Percentiles rank a stretch among this genome's conserved stretches.
phyloP scores from a whole-genome alignment of 2,113 vertebrate genomes.

The Lonchura striata region DNA sequence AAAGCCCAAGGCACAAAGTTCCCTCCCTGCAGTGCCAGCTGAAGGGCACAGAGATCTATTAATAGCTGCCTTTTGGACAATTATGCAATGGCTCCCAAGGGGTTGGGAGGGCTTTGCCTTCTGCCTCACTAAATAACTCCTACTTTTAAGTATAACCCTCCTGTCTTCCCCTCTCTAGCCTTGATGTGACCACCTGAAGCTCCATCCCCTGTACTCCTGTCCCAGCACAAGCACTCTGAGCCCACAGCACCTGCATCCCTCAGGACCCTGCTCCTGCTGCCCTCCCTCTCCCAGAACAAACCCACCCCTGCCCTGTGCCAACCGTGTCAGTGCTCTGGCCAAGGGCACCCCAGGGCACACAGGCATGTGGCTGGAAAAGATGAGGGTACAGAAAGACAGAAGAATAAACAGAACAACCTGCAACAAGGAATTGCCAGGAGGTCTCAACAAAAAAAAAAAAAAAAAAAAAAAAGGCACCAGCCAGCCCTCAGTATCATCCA shows the following conservation, averaged over 20 bases:
- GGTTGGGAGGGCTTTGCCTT: not conserved
- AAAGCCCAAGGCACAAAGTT: not conserved
- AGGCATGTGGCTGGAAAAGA: not conserved
- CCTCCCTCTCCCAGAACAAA: not conserved
- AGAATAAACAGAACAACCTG: not conserved
- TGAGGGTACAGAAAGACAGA: not conserved
- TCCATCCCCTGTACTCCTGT: not conserved
- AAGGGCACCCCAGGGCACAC: not conserved
- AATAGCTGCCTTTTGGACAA: not conserved
- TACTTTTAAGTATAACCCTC: not conserved
- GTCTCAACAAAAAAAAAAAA: not conserved
- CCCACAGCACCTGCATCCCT: not conserved
- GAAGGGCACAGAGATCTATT: not conserved
- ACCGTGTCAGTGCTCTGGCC: accelerated
- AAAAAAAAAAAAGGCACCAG: not conserved
- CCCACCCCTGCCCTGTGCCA: not conserved
- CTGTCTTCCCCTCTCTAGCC: not conserved
- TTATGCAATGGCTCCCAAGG: not conserved
- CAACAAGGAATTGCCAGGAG: not conserved
- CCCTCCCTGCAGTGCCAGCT: not conserved
- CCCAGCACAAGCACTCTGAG: not conserved
- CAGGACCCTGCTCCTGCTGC: not conserved
- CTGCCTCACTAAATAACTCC: not conserved
- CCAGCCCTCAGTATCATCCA: not conserved
- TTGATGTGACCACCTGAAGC: not conserved